These are phyloP conservation scores for Aurelia aurita complex sp. Pacific DNA, from an alignment of 30 jellyfish, hydroid and myxozoan species.

Conservation along the genomic window DNA sequence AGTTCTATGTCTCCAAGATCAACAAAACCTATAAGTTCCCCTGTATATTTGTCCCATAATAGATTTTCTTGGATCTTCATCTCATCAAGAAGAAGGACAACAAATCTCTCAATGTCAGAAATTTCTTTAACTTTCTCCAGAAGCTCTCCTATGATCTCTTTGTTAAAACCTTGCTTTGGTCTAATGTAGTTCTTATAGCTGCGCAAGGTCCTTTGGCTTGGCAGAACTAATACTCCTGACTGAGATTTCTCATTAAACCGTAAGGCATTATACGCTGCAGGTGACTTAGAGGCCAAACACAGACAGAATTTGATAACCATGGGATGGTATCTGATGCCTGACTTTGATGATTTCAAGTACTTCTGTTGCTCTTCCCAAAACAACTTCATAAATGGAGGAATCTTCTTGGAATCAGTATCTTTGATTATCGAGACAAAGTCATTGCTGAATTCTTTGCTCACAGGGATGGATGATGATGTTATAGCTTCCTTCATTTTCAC, in stretches of 20 bases:
- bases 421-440: slow-evolving; percentile 47
- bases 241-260: slow-evolving; percentile 9
- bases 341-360: not conserved
- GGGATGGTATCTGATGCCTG: not conserved
- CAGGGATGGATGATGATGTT: not conserved
- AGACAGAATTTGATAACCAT: slow-evolving; percentile 3
- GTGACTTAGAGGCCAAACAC: not conserved
- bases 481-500: slow-evolving; percentile 39
- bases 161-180: slow-evolving; percentile 23
- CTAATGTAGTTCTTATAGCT: slow-evolving; percentile 24
- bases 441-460: slow-evolving; percentile 14
- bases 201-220: slow-evolving; percentile 20
- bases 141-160: slow-evolving; percentile 14
- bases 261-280: slow-evolving; percentile 4
- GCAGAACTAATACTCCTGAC: slow-evolving; percentile 17
- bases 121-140: slow-evolving; percentile 28
- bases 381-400: slow-evolving; percentile 72
- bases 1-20: slow-evolving; percentile 71
- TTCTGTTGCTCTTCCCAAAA: slow-evolving; percentile 62
- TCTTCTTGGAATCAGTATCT: slow-evolving; percentile 2
- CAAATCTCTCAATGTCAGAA: slow-evolving; percentile 35
- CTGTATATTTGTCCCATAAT: slow-evolving; percentile 89
- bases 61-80: slow-evolving; percentile 77
- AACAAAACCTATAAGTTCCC: slow-evolving; percentile 78
- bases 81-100: slow-evolving; percentile 65